Base-by-base conservation (phyloP, 1,140 invertebrate species). In the Drosophila auraria region DNA sequence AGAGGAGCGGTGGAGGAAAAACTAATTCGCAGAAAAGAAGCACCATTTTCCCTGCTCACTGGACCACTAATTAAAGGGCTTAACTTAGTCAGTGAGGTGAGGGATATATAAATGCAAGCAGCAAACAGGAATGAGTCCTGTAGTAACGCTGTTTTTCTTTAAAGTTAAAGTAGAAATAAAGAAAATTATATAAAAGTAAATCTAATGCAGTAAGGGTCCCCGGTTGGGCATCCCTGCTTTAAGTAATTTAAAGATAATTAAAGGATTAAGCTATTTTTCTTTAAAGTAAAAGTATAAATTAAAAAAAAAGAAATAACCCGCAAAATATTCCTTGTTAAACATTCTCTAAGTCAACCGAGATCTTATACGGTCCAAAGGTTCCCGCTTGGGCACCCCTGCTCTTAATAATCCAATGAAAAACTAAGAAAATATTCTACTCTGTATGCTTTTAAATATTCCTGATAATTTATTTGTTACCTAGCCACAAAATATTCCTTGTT, bases 51-150 rank as follows among this genome's bases (percentile, higher is more conserved):
- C 20, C 27, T 12, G 53, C 12, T 17, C 20, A 20, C 30, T 27
- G 14, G 2, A 27, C 30, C n/a, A 23, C 59, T 68, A 68, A 68
- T 64, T 68, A 68, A 49, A 38, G 44, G 44, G 8, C 38, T 45
- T 15, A 64, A 27, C 38, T 45, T 15, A 64, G 27, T 17, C 51
- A n/a, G n/a, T 30, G 14, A 36, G 58, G 63, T 62, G n/a, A 11
- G 15, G 5, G 12, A 23, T 45, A 44, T 58, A 33, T 44, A 30
- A 15, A 44, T 45, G 27, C 5, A 45, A 20, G 17, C 5, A 27
- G 9, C 3, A 9, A 27, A 8, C 8, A 20, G 6, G 33, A 49
- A 3, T 14, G 0, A 49, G 20, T 44, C 7, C 42, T 30, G 0
- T 11, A 33, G 12, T 33, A 9, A 27, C n/a, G 6, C 7, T 33